Evolutionary conservation across 2,888 invertebrate species (phyloP).

Genomic region (Gisinianus flammeolus): DNA sequence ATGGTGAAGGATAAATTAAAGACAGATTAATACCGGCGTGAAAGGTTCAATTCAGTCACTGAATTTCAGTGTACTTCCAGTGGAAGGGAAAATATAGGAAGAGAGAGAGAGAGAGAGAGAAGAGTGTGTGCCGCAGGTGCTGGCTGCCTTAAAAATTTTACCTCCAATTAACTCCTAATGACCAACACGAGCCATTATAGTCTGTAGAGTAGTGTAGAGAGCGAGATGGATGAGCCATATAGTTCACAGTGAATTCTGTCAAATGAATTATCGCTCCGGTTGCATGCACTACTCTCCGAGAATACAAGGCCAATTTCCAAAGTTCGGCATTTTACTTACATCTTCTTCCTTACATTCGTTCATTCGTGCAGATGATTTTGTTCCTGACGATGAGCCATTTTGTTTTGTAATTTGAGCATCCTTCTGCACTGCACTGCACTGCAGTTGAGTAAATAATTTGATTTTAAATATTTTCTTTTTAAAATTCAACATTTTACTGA

Average conservation of each 20-base stretch:
- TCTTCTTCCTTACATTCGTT: not conserved
- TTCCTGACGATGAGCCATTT: not conserved
- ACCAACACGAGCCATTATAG: conserved; percentile 39
- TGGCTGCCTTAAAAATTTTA: conserved; percentile 30
- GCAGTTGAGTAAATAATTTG: too few relatives aligned
- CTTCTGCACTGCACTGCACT: not conserved
- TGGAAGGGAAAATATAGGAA: too few relatives aligned
- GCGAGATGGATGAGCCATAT: too few relatives aligned
- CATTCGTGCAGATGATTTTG: not conserved
- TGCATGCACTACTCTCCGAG: too few relatives aligned
- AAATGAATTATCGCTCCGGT: too few relatives aligned
- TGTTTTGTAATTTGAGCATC: not conserved
- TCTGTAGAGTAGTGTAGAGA: not conserved
- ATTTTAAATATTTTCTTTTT: too few relatives aligned
- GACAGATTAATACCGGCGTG: conserved; percentile 13
- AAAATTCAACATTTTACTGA: too few relatives aligned
- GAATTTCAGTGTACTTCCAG: too few relatives aligned
- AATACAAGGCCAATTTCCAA: too few relatives aligned
- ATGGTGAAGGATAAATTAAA: not conserved
- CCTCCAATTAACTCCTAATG: conserved; percentile 39
- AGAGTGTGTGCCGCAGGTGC: conserved; percentile 38
- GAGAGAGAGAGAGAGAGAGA: too few relatives aligned
- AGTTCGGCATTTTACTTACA: not conserved
- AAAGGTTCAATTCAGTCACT: conserved; percentile 13
- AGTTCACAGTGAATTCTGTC: not conserved